Evolutionary conservation across 2,888 invertebrate species (phyloP), one percentile per base, ranked within the genome.

Genomic region (Sipha maydis): DNA sequence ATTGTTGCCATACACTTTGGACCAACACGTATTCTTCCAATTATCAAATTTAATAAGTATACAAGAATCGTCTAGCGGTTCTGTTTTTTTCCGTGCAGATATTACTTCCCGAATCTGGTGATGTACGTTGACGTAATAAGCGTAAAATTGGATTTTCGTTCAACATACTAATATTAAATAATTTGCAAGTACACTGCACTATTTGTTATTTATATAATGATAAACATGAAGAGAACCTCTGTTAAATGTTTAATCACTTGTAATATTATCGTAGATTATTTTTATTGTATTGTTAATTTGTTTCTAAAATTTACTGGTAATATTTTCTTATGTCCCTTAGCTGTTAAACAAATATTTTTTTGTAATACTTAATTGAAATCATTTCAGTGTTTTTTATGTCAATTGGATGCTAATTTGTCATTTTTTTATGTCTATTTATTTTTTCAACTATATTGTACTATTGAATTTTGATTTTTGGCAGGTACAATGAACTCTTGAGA

Each of bases 11-110:
- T 77, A 76, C 76, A 41, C 76, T 76, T 61, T 76, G 41, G 48
- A n/a, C 61, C 25, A 28, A 67, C 76, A 67, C 76, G 76, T 85
- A 76, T 85, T 77, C 25, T 41, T 85, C 84, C 67, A 76, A 85
- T 83, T 85, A 85, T 77, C 84, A 31, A 85, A 85, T 85, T 85
- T 85, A 85, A 85, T 85, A 85, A 77, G 76, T 85, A 67, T 41
- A 85, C 84, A 84, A 28, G 5, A 8, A 21, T 17, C 79, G 56
- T 56, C 56, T 61, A n/a, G 28, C 8, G 34, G 83, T 83, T 56
- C 56, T 56, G 76, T 84, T 84, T 84, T 84, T 54, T 56, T 61
- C 34, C 21, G 61, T 11, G 56, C 25, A 9, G 19, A 83, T 28
- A 61, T 75, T 61, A 48, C 19, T 84, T 34, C 21, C 38, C 75